phyloP scores from a whole-genome alignment of 2,113 vertebrate species.

The Pteronura brasiliensis region DNA sequence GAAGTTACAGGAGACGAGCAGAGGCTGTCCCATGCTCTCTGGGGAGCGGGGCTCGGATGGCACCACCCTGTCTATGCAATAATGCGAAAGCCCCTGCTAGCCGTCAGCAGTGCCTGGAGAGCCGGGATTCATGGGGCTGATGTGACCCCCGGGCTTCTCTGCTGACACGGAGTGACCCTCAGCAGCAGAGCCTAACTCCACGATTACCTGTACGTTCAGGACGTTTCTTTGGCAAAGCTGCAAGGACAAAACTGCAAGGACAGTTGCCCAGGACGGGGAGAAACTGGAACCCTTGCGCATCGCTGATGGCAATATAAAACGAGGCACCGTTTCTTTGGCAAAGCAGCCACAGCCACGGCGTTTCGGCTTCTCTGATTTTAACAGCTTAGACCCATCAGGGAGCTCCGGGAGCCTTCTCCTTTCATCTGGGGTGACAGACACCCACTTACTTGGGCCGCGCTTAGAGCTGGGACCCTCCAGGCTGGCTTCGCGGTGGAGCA shows the following conservation, averaged over 20 bases:
- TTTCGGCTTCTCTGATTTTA: background rate
- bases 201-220: background rate
- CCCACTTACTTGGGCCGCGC: accelerated
- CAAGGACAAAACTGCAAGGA: too few relatives aligned
- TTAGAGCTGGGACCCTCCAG: background rate
- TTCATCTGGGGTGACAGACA: background rate
- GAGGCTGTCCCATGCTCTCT: background rate
- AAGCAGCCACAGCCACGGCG: background rate
- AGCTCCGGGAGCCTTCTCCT: background rate
- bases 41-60: background rate
- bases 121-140: accelerated
- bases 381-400: background rate
- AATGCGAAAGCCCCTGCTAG: accelerated
- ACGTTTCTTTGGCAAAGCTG: background rate
- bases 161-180: background rate
- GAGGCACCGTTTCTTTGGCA: background rate
- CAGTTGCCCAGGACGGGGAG: too few relatives aligned
- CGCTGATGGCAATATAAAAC: too few relatives aligned
- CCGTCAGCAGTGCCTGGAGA: background rate
- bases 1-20: accelerated
- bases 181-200: background rate
- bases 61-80: background rate
- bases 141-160: background rate
- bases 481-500: accelerated
- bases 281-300: too few relatives aligned